Evolutionary conservation across 2,888 invertebrate genomes (phyloP).

Genomic region (Ectemnius continuus): DNA sequence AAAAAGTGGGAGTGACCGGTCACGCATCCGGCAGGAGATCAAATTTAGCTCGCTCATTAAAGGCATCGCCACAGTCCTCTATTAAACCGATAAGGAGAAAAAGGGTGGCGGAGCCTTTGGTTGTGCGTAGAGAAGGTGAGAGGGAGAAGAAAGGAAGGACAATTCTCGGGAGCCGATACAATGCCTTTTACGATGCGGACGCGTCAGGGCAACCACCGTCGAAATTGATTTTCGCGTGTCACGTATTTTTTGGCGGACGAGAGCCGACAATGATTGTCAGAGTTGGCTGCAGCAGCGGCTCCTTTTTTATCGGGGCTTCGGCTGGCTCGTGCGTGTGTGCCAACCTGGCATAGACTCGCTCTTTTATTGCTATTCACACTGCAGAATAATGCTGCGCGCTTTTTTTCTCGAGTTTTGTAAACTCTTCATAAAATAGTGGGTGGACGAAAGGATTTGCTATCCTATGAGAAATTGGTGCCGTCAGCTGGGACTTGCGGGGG

Average conservation of each 20-base stretch:
- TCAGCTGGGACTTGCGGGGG: too few relatives aligned
- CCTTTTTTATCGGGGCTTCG: conserved; percentile 43
- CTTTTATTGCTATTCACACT: too few relatives aligned
- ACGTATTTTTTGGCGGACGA: conserved; percentile 63
- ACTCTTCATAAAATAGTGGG: too few relatives aligned
- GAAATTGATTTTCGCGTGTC: conserved; percentile 73
- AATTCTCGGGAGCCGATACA: conserved; percentile 42
- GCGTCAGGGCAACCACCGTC: conserved; percentile 55
- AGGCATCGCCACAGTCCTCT: not conserved
- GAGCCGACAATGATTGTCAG: conserved; percentile 47
- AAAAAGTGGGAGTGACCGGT: not conserved
- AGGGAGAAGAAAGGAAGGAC: not conserved
- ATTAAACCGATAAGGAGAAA: conserved; percentile 5
- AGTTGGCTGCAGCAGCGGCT: conserved; percentile 55
- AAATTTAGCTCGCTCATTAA: conserved; percentile 22
- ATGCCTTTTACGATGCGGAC: conserved; percentile 49
- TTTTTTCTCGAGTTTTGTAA: too few relatives aligned
- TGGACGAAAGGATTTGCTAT: too few relatives aligned
- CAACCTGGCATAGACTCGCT: too few relatives aligned
- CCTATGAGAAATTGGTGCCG: too few relatives aligned
- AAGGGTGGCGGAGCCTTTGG: not conserved
- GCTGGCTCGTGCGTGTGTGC: too few relatives aligned
- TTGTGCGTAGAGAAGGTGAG: not conserved
- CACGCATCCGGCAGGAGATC: conserved; percentile 21
- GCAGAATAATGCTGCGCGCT: too few relatives aligned